These are phyloP conservation scores for Cataglyphis albicans DNA, from an alignment of 2,888 invertebrate species.

Conservation along the genomic window DNA sequence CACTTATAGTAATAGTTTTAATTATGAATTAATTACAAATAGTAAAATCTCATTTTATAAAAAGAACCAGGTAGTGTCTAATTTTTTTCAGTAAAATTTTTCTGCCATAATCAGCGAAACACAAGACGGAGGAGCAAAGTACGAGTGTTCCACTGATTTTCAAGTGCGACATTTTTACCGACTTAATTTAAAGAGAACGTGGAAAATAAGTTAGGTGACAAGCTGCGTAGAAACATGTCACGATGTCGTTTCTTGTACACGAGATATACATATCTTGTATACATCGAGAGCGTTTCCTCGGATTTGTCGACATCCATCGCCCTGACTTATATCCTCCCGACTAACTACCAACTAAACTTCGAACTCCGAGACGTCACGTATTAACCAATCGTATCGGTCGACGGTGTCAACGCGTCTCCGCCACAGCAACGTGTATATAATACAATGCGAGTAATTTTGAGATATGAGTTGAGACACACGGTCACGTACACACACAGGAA, in stretches of 20 bases:
- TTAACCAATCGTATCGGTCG: slow-evolving; percentile 54
- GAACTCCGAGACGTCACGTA: slow-evolving; percentile 50
- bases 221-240: too few relatives aligned
- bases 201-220: too few relatives aligned
- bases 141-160: not conserved
- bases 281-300: slow-evolving; percentile 8
- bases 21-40: not conserved
- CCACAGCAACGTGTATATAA: slow-evolving; percentile 38
- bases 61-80: not conserved
- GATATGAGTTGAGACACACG: slow-evolving; percentile 67
- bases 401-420: slow-evolving; percentile 36
- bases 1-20: too few relatives aligned
- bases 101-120: not conserved
- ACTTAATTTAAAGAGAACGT: not conserved
- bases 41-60: too few relatives aligned
- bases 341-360: slow-evolving; percentile 46
- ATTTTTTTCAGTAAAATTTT: not conserved
- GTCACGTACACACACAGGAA: slow-evolving; percentile 67
- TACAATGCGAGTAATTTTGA: slow-evolving; percentile 70
- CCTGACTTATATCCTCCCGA: slow-evolving; percentile 18
- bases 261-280: not conserved
- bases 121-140: not conserved
- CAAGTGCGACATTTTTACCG: not conserved
- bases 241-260: not conserved
- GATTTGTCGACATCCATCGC: slow-evolving; percentile 43